Evolutionary conservation across 2,888 invertebrate genomes (phyloP).

Genomic region (Odontothrips loti): DNA sequence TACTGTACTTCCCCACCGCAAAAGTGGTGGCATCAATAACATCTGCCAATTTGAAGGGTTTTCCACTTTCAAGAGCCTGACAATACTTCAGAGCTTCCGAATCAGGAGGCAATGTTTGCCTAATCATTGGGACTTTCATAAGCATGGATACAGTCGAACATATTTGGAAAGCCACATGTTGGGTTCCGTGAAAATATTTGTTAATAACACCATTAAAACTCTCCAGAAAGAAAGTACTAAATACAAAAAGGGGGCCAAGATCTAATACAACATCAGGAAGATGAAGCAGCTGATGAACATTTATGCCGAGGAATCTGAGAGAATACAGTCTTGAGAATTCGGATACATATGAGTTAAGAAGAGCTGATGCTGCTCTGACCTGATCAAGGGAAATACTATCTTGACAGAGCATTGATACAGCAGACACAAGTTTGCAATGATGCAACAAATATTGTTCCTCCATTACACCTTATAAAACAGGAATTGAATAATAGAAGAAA

Average conservation of each 20-base stretch:
- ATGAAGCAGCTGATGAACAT: not conserved
- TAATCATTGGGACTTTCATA: not conserved
- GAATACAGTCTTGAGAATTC: constrained; percentile 2
- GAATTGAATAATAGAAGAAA: constrained; percentile 24
- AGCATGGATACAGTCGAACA: not conserved
- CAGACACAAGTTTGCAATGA: not conserved
- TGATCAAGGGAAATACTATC: not conserved
- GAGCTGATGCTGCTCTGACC: not conserved
- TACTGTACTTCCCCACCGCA: not conserved
- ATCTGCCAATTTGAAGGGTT: not conserved
- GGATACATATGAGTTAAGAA: not conserved
- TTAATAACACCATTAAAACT: not conserved
- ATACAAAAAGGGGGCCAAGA: constrained; percentile 10
- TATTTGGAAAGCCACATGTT: not conserved
- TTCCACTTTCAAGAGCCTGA: not conserved
- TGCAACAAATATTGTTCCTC: not conserved
- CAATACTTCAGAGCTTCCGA: not conserved
- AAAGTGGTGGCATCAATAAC: not conserved
- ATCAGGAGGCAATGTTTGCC: not conserved
- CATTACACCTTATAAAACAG: not conserved
- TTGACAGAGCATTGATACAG: not conserved
- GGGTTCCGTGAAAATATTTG: constrained; percentile 13
- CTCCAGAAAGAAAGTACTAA: not conserved
- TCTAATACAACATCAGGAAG: not conserved
- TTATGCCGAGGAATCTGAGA: not conserved